Percentiles rank a stretch among this genome's conserved stretches.
These are phyloP conservation scores for Panonychus citri DNA, from an alignment of 1,140 invertebrate genomes.

Conservation along the genomic window DNA sequence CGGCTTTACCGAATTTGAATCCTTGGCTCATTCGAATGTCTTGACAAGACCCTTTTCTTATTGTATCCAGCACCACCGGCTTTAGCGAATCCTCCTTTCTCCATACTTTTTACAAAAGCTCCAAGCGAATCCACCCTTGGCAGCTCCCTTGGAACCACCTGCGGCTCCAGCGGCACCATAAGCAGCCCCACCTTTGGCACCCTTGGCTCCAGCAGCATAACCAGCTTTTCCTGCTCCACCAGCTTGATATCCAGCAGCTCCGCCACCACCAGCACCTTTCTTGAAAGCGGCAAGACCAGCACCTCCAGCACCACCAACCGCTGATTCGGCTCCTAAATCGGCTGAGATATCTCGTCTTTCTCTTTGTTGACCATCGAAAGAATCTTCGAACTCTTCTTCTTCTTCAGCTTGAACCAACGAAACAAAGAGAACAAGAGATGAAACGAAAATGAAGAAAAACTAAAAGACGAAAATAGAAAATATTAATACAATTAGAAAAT, in stretches of 20 bases:
- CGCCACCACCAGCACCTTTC: neutral
- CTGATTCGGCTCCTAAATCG: constrained; percentile 6
- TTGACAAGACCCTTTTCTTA: constrained; percentile 5
- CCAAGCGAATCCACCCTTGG: neutral
- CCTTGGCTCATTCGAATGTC: constrained; percentile 8
- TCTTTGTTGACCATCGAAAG: neutral
- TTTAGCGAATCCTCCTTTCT: constrained; percentile 3
- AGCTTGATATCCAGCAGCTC: neutral
- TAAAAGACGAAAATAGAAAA: too few species aligned
- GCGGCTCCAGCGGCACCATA: neutral
- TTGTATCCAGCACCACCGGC: constrained; percentile 7
- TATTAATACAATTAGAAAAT: too few species aligned
- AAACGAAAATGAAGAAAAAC: too few species aligned
- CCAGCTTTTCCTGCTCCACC: neutral
- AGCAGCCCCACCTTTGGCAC: constrained; percentile 2
- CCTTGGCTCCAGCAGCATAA: neutral
- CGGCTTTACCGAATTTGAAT: constrained; percentile 8
- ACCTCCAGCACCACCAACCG: neutral
- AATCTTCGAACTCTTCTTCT: too few species aligned
- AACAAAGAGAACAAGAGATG: too few species aligned
- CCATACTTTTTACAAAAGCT: neutral
- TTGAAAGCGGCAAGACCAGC: neutral
- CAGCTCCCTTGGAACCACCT: neutral
- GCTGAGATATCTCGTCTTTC: neutral
- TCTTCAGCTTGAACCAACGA: too few species aligned